Base-by-base conservation (phyloP, 2,797 vertebrate genomes). In the Lepilemur septentrionalis region DNA sequence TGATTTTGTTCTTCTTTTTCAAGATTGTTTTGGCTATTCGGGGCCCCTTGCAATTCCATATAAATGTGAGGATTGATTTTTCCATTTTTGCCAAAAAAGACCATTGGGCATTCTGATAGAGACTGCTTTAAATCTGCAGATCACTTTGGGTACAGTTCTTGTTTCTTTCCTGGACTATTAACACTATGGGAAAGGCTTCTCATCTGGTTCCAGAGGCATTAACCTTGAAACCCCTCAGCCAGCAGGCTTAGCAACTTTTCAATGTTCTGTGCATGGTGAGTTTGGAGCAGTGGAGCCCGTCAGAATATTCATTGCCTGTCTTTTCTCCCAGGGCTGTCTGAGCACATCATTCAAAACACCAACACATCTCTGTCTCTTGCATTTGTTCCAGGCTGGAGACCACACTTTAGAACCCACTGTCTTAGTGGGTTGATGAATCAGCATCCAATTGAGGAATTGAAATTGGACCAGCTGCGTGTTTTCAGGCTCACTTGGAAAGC, bases 401-500 rank as follows among this genome's bases (percentile, higher is more conserved):
- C 55, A 84, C 46, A 90, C 59, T 90, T 78, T 32, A n/a, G 95
- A 89, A 70, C 81, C 41, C 67, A n/a, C 59, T 59, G 55, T 95
- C 97, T 84, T 41, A 61, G 83, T 79, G 41, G 55, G 46, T 15
- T 89, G 94, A 82, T 96, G 96, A 96, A 55, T 97, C 95, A 93
- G 87, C 79, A 59, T 35, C 80, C 78, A 82, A 2, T 2, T 32
- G 90, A 95, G 87, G 70, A 94, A 81, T 0, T 78, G 76, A 95
- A 95, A 94, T 90, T 84, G 61, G 81, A 90, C 96, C 87, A 95
- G 93, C 93, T 96, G 96, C 89, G 55, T 52, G 2, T 96, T 91
- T 55, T 73, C 83, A 93, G 72, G 30, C 69, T 85, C 72, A 84
- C 20, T 0, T 84, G 70, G 81, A 84, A 94, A 88, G 81, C 76